Conservation (phyloP, 2,113 vertebrate genomes). For the Tetrax tetrax region DNA sequence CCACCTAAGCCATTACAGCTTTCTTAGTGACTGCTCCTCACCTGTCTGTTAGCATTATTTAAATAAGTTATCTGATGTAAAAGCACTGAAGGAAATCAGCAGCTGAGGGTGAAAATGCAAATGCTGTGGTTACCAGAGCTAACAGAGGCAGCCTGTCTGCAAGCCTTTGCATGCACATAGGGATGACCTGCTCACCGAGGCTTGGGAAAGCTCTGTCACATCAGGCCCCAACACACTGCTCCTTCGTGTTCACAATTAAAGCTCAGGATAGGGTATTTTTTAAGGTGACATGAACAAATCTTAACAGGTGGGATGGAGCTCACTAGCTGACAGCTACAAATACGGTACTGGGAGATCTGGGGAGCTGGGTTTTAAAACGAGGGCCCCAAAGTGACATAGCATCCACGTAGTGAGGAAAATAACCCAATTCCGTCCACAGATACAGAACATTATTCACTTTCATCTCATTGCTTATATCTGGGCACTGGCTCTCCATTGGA, state of each 20-base stretch:
- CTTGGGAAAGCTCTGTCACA: not conserved
- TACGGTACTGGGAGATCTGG: not conserved
- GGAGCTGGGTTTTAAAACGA: not conserved
- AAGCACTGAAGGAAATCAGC: not conserved
- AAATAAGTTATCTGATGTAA: slow-evolving; percentile 1
- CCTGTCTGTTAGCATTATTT: not conserved
- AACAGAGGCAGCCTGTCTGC: slow-evolving; percentile 28
- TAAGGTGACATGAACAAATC: not conserved
- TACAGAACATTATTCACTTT: not conserved
- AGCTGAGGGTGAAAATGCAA: slow-evolving; percentile 21
- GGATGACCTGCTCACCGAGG: not conserved
- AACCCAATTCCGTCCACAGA: not conserved
- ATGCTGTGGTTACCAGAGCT: slow-evolving; percentile 11
- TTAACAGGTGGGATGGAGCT: not conserved
- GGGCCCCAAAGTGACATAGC: not conserved
- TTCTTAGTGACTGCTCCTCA: not conserved
- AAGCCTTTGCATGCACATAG: not conserved
- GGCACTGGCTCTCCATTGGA: not conserved
- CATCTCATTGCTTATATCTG: not conserved
- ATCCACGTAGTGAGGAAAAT: not conserved
- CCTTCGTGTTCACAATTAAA: not conserved
- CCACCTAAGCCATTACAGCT: not conserved
- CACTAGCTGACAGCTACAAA: not conserved
- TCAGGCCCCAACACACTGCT: not conserved
- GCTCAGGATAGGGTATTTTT: not conserved